These are phyloP conservation scores for Alosa alosa DNA, from an alignment of 2,113 vertebrate genomes.

Conservation along the genomic window DNA sequence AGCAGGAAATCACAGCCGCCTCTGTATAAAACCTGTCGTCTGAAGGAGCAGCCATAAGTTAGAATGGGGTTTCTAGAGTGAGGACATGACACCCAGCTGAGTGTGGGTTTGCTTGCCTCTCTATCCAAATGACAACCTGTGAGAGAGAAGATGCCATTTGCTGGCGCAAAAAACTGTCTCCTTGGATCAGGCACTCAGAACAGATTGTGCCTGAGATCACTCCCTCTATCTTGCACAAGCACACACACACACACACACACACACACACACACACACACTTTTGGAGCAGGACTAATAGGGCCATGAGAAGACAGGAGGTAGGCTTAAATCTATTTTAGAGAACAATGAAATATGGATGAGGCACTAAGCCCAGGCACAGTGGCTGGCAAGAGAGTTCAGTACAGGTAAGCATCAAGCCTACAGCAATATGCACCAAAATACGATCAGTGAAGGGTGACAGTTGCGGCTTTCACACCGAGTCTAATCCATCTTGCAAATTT, in stretches of 20 bases:
- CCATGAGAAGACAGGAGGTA: neutral
- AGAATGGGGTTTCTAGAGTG: neutral
- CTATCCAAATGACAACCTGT: neutral
- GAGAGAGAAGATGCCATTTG: neutral
- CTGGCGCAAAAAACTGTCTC: neutral
- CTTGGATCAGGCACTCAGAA: conserved; percentile 12
- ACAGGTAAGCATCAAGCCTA: neutral
- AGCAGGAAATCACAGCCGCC: conserved; percentile 53
- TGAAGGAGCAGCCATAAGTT: neutral
- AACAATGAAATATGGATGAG: conserved; percentile 7
- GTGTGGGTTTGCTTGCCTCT: conserved; percentile 17
- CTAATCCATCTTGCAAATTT: neutral
- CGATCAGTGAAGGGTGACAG: neutral
- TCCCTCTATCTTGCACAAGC: neutral
- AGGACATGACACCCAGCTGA: conserved; percentile 19
- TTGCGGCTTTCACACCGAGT: neutral
- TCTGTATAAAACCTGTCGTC: conserved; percentile 44
- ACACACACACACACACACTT: neutral
- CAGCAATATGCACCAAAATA: neutral
- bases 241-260: neutral
- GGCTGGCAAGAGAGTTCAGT: neutral
- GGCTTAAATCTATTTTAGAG: conserved; percentile 6
- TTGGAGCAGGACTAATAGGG: neutral
- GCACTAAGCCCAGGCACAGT: neutral
- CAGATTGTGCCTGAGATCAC: conserved; percentile 2